Evolutionary conservation across 2,797 vertebrate genomes (phyloP).

Genomic region (Tadarida brasiliensis): DNA sequence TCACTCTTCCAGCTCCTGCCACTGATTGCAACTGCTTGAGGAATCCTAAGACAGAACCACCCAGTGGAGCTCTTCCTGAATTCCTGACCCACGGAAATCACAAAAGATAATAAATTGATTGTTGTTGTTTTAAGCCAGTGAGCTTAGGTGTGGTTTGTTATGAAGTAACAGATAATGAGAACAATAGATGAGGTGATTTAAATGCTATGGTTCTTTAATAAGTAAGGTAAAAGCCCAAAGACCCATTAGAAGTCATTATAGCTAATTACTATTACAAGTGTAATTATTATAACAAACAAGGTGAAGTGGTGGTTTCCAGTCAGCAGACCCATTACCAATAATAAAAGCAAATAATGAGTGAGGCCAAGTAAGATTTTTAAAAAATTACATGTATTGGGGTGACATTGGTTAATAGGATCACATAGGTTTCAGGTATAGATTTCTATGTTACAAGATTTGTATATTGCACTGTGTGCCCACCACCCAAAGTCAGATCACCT

Average conservation of each 20-base stretch:
- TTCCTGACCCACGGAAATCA: conserved; percentile 37
- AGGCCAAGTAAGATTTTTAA: not conserved
- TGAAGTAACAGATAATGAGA: not conserved
- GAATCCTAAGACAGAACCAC: not conserved
- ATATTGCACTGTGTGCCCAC: not conserved
- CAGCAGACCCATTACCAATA: conserved; percentile 31
- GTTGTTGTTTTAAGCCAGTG: conserved; percentile 31
- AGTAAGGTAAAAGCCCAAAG: conserved; percentile 58
- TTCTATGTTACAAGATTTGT: not conserved
- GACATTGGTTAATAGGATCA: not conserved
- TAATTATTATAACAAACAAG: not conserved
- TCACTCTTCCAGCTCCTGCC: not conserved
- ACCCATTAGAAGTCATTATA: conserved; percentile 57
- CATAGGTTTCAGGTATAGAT: not conserved
- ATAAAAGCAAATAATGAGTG: conserved; percentile 60
- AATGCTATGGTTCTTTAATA: conserved; percentile 50
- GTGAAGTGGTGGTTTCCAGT: conserved; percentile 67
- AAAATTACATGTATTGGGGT: not conserved
- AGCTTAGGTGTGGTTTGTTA: conserved; percentile 34
- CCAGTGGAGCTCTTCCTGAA: conserved; percentile 4
- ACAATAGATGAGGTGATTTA: conserved; percentile 56
- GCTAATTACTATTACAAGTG: conserved; percentile 54
- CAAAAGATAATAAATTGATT: not conserved
- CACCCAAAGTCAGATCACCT: not conserved
- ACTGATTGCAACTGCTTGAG: not conserved